Evolutionary conservation across 2,113 vertebrate species (phyloP).

Genomic region (Cavia aperea): DNA sequence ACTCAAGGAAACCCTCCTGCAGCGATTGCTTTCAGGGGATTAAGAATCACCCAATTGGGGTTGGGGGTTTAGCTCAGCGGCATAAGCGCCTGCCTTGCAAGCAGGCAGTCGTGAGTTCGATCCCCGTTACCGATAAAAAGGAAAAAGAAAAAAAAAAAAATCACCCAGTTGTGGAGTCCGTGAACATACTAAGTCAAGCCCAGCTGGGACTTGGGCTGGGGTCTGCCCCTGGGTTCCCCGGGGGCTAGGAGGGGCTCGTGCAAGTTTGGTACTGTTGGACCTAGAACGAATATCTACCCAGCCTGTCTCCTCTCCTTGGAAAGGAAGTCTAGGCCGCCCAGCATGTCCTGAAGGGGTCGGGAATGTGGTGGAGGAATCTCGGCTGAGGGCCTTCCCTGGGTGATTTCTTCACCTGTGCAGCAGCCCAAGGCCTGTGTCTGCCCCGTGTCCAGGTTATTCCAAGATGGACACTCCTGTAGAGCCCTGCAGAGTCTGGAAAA

Average conservation of each 20-base stretch:
- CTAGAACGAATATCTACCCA: fast-evolving
- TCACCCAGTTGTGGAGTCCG: fast-evolving
- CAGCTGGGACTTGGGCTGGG: fast-evolving
- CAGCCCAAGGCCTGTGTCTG: neutral
- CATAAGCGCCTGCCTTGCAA: too few relatives aligned
- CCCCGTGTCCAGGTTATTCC: neutral
- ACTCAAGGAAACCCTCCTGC: neutral
- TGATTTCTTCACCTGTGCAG: neutral
- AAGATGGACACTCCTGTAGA: neutral
- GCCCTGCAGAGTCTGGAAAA: too few relatives aligned
- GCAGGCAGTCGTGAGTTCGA: too few relatives aligned
- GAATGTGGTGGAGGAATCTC: too few relatives aligned
- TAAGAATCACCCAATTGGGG: neutral
- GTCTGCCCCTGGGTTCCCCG: fast-evolving
- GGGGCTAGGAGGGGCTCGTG: fast-evolving
- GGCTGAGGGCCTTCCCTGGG: neutral
- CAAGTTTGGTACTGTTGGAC: neutral
- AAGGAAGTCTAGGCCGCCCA: too few relatives aligned
- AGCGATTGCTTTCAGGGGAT: fast-evolving
- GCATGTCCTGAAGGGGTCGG: too few relatives aligned
- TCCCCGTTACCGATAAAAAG: too few relatives aligned
- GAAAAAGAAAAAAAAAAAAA: too few relatives aligned
- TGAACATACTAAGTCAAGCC: neutral
- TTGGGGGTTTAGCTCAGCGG: too few relatives aligned
- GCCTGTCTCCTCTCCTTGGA: too few relatives aligned